Percentiles rank a stretch among this genome's conserved stretches.
These are phyloP conservation scores for Clamator glandarius DNA, from an alignment of 2,797 vertebrate genomes.

Conservation along the genomic window DNA sequence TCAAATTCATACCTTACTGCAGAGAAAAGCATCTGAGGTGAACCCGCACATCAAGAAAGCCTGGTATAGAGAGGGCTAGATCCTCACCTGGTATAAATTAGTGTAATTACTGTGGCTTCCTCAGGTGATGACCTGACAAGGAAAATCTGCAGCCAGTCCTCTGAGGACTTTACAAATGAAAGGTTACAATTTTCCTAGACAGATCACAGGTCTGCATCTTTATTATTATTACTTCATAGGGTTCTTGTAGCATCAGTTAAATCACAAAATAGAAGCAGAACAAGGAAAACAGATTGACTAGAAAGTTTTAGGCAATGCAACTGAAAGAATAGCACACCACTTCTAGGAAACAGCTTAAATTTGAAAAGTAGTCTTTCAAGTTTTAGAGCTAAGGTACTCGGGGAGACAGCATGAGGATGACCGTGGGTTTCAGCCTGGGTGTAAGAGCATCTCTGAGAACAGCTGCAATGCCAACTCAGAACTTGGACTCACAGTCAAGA, in stretches of 20 bases:
- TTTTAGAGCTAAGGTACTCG: neutral
- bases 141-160: neutral
- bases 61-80: neutral
- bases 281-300: neutral
- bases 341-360: neutral
- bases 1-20: too few species aligned
- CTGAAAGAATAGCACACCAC: neutral
- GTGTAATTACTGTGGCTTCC: neutral
- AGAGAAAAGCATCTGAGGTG: neutral
- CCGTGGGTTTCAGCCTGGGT: neutral
- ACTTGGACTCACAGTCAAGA: neutral
- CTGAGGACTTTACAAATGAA: neutral
- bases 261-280: neutral
- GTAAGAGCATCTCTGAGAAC: neutral
- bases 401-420: neutral
- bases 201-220: neutral
- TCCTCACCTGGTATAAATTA: neutral
- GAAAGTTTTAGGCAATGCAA: neutral
- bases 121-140: neutral
- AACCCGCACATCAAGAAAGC: neutral
- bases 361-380: neutral
- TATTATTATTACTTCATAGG: neutral
- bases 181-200: neutral
- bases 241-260: neutral
- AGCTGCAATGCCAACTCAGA: neutral